A percentile compares a stretch with the other conserved stretches of the same genome.
Conservation (phyloP, 2,888 invertebrate genomes). For the Sycophila texana region DNA sequence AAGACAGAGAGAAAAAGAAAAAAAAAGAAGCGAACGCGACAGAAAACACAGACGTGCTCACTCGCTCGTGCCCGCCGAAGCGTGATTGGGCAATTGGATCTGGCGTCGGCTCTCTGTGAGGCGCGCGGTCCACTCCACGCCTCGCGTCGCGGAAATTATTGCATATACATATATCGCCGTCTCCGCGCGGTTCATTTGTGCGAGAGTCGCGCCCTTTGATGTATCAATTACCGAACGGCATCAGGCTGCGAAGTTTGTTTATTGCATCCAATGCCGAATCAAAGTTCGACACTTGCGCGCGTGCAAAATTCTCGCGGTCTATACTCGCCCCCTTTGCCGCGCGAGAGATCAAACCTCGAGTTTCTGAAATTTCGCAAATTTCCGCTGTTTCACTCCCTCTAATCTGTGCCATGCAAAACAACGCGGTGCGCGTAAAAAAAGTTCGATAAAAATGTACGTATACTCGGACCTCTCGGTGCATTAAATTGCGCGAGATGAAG, state of each 20-base stretch:
- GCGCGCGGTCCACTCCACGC: conserved; percentile 25
- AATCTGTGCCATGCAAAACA: neutral
- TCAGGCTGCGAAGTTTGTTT: conserved; percentile 49
- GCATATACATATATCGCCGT: neutral
- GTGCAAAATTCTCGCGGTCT: conserved; percentile 4
- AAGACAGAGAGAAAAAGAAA: neutral
- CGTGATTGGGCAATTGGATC: conserved; percentile 51
- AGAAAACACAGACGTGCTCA: neutral
- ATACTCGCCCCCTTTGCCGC: neutral
- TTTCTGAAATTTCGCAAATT: neutral
- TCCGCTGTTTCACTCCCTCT: neutral
- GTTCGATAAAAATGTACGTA: neutral
- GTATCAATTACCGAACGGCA: conserved; percentile 52
- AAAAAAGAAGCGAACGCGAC: neutral
- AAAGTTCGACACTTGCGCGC: conserved; percentile 33
- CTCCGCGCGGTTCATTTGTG: conserved; percentile 45
- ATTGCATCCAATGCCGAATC: conserved; percentile 33
- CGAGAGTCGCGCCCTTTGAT: conserved; percentile 41
- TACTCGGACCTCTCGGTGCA: neutral
- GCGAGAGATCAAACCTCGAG: neutral
- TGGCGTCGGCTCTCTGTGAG: conserved; percentile 13
- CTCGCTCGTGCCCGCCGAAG: conserved; percentile 12
- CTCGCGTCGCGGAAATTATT: conserved; percentile 44
- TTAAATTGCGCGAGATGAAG: neutral
- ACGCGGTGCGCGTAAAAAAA: neutral